Percentiles rank a stretch among this genome's conserved stretches.
Conservation (phyloP, 2,113 vertebrate species). For the Butorides virescens region DNA sequence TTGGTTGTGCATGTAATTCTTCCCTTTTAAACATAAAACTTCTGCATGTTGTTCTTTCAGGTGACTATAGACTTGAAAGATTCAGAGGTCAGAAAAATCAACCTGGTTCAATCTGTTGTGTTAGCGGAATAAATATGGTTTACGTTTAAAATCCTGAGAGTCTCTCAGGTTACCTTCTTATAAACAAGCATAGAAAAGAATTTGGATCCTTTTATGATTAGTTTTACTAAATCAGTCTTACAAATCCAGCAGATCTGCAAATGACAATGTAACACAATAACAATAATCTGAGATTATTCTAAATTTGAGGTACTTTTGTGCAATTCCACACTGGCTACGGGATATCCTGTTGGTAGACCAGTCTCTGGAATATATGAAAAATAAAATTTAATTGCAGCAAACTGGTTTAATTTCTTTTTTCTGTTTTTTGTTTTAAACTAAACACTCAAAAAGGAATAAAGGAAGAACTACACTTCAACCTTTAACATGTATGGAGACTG, state of each 20-base stretch:
- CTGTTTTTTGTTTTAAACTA: background rate
- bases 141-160: background rate
- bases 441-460: background rate
- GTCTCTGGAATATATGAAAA: background rate
- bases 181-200: background rate
- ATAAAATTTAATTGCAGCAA: background rate
- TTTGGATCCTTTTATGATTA: background rate
- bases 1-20: background rate
- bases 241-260: background rate
- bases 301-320: background rate
- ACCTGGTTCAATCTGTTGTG: fast-evolving
- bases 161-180: background rate
- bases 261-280: background rate
- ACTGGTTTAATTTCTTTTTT: background rate
- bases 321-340: fast-evolving
- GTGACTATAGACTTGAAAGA: background rate
- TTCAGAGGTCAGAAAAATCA: background rate
- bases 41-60: background rate
- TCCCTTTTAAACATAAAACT: background rate
- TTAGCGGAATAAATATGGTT: background rate
- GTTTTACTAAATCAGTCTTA: background rate
- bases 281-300: background rate
- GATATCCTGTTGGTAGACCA: background rate
- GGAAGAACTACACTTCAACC: background rate
- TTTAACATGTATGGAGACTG: background rate